phyloP scores from a whole-genome alignment of 1,140 invertebrate species.

The Teleogryllus occipitalis region DNA sequence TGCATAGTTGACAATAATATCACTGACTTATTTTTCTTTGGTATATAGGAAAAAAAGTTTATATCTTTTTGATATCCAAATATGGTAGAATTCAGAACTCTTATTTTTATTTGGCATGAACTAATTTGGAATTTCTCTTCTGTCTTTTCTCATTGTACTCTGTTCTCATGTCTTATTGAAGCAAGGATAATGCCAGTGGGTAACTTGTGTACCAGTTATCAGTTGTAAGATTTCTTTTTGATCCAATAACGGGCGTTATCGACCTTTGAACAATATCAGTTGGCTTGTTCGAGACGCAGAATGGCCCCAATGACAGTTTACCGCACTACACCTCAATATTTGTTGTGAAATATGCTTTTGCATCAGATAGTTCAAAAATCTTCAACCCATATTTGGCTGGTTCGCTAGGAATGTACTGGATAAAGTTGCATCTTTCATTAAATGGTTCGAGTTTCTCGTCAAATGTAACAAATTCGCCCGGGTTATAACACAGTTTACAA shows the following conservation, averaged over 20 bases:
- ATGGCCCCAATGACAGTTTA: slow-evolving; percentile 31
- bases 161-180: slow-evolving; percentile 25
- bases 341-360: slow-evolving; percentile 29
- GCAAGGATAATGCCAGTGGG: slow-evolving; percentile 27
- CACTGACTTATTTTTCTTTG: slow-evolving; percentile 28
- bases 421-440: slow-evolving; percentile 34
- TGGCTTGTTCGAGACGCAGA: slow-evolving; percentile 29
- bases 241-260: slow-evolving; percentile 24
- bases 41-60: slow-evolving; percentile 27
- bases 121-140: slow-evolving; percentile 23
- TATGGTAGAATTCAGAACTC: slow-evolving; percentile 19
- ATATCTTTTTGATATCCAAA: slow-evolving; percentile 30
- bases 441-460: slow-evolving; percentile 41
- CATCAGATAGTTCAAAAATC: slow-evolving; percentile 31
- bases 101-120: slow-evolving; percentile 28
- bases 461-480: slow-evolving; percentile 33
- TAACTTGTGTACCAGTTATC: slow-evolving; percentile 31
- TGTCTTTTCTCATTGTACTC: slow-evolving; percentile 32
- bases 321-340: slow-evolving; percentile 32
- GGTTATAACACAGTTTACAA: slow-evolving; percentile 28
- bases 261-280: slow-evolving; percentile 26
- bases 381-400: slow-evolving; percentile 40
- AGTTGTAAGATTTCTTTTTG: slow-evolving; percentile 28
- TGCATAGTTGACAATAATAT: slow-evolving; percentile 29
- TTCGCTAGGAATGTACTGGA: slow-evolving; percentile 38